phyloP scores from a whole-genome alignment of 2,797 vertebrate genomes.

The Acanthis flammea region DNA sequence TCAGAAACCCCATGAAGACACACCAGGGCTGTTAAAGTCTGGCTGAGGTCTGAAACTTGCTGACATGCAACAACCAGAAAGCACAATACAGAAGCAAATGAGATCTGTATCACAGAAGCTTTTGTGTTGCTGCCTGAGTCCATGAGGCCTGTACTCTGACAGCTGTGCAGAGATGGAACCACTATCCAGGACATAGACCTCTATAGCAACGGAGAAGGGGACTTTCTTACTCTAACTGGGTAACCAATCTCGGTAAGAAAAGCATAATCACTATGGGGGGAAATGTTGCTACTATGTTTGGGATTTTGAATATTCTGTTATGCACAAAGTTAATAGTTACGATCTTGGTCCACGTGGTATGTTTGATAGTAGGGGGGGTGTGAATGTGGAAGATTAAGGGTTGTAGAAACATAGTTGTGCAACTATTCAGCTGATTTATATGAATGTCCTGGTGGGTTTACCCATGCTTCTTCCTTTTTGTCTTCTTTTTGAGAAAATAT shows the following conservation, averaged over 20 bases:
- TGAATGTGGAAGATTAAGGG: conserved; percentile 18
- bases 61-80: not conserved
- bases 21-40: not conserved
- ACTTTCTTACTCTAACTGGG: not conserved
- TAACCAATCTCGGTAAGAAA: not conserved
- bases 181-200: not conserved
- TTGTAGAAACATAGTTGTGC: conserved; percentile 2
- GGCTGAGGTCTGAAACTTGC: not conserved
- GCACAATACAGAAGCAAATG: not conserved
- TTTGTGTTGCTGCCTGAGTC: not conserved
- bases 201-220: not conserved
- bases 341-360: not conserved
- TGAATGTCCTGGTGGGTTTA: conserved; percentile 10
- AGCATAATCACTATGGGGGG: not conserved
- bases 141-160: not conserved
- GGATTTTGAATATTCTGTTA: not conserved
- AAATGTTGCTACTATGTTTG: not conserved
- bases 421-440: conserved; percentile 18
- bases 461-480: not conserved
- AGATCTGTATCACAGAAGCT: not conserved
- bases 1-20: not conserved
- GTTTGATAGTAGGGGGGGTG: not conserved
- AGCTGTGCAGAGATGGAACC: not conserved
- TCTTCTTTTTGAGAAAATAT: not conserved
- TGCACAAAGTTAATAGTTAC: not conserved